These are phyloP conservation scores for Nicator chloris DNA, from an alignment of 2,113 vertebrate species.

Conservation along the genomic window DNA sequence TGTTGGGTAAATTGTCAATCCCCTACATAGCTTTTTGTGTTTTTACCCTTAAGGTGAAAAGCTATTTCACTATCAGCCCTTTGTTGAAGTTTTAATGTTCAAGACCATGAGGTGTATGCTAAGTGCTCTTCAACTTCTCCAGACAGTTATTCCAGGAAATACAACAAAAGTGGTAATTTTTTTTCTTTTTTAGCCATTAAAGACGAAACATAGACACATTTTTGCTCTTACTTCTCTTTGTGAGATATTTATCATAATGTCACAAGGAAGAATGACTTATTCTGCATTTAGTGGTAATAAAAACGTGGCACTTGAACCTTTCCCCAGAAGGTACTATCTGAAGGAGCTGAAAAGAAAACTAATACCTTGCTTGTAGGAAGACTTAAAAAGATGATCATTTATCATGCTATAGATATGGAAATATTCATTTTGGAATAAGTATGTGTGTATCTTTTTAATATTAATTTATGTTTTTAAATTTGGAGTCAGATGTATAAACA, in stretches of 20 bases:
- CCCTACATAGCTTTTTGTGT: background rate
- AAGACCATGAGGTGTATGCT: background rate
- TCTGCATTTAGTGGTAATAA: background rate
- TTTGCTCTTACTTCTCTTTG: background rate
- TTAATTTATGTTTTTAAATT: background rate
- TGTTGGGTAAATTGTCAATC: background rate
- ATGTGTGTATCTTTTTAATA: background rate
- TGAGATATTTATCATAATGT: background rate
- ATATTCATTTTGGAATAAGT: background rate
- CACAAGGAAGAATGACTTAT: background rate
- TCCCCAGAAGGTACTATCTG: background rate
- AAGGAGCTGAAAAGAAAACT: background rate
- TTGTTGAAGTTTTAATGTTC: background rate
- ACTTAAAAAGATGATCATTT: background rate
- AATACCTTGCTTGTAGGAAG: background rate
- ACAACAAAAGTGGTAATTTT: background rate
- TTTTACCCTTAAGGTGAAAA: background rate
- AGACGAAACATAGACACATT: background rate
- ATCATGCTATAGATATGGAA: background rate
- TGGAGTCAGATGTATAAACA: background rate
- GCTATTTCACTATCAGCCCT: background rate
- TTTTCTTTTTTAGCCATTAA: background rate
- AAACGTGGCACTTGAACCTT: background rate
- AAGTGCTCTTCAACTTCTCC: background rate
- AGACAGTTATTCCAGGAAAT: constrained; percentile 19